Evolutionary conservation across 2,113 vertebrate species (phyloP).

Genomic region (Ceyx melanurus): DNA sequence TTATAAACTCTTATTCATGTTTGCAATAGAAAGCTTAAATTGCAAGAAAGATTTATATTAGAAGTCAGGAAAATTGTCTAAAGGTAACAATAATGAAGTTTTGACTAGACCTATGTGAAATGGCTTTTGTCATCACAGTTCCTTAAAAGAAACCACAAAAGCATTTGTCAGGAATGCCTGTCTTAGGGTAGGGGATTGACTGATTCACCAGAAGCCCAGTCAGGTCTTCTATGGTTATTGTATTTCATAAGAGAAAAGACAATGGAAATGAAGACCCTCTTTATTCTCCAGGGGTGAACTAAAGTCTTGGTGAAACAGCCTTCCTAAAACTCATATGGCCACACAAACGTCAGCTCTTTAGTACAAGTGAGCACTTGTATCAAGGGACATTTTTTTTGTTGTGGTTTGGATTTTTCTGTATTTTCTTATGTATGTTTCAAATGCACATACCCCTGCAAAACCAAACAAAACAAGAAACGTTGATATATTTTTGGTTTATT

Average conservation of each 20-base stretch:
- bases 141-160: neutral
- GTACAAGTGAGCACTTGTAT: neutral
- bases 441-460: neutral
- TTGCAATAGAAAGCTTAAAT: neutral
- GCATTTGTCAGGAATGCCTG: neutral
- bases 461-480: neutral
- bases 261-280: neutral
- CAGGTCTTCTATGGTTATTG: neutral
- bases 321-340: neutral
- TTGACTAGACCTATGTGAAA: neutral
- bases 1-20: neutral
- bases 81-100: neutral
- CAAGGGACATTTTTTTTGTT: neutral
- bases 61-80: neutral
- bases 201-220: neutral
- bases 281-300: neutral
- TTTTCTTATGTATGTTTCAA: neutral
- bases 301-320: neutral
- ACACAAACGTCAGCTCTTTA: neutral
- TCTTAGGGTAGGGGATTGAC: fast-evolving
- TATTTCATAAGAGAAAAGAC: neutral
- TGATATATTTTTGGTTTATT: neutral
- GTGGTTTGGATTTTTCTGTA: neutral
- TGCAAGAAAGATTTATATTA: neutral
- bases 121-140: neutral